phyloP scores from a whole-genome alignment of 2,113 vertebrate species.

The Dascyllus trimaculatus region DNA sequence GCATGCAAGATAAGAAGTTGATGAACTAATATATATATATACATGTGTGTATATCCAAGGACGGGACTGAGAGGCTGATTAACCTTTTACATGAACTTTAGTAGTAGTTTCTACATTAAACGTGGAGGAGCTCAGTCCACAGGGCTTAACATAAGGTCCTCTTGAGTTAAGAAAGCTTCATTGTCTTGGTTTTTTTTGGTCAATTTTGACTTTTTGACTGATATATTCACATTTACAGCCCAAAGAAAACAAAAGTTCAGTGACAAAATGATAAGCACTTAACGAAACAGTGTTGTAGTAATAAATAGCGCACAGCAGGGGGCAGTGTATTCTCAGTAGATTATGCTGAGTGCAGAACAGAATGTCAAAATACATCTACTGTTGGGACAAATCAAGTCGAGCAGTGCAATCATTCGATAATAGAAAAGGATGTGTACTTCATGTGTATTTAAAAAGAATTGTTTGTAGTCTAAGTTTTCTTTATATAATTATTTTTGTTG shows the following conservation, averaged over 20 bases:
- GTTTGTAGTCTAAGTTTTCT: not conserved
- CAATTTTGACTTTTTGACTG: not conserved
- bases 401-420: not conserved
- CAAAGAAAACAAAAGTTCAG: not conserved
- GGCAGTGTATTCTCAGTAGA: constrained; percentile 12
- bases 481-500: not conserved
- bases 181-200: not conserved
- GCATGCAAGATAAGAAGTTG: not conserved
- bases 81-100: too few species aligned
- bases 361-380: not conserved
- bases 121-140: not conserved
- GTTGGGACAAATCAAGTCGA: not conserved
- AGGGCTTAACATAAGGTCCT: not conserved
- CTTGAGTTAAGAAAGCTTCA: not conserved
- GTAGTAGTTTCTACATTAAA: not conserved
- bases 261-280: not conserved
- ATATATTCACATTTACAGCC: not conserved
- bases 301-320: constrained; percentile 21
- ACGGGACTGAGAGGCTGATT: not conserved
- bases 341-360: not conserved
- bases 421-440: not conserved
- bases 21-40: not conserved
- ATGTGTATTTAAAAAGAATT: not conserved
- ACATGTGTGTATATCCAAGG: not conserved
- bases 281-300: not conserved